These are phyloP conservation scores for Pomatorhinus ruficollis DNA, from an alignment of 2,113 vertebrate species.

Conservation along the genomic window DNA sequence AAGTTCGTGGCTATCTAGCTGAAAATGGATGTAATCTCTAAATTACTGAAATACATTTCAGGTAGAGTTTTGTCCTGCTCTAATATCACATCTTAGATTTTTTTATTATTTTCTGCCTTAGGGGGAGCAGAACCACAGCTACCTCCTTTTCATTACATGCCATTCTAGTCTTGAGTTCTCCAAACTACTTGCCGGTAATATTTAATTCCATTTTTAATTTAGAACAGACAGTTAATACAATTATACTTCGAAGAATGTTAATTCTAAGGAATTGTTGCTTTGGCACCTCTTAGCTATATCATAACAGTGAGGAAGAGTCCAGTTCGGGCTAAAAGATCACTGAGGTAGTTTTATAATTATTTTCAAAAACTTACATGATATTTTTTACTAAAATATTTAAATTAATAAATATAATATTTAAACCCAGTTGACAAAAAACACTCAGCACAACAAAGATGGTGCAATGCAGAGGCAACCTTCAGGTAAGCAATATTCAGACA, in stretches of 20 bases:
- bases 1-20: neutral
- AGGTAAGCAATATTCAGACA: neutral
- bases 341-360: neutral
- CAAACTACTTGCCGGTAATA: neutral
- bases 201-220: neutral
- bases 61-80: neutral
- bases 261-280: neutral
- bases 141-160: neutral
- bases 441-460: neutral
- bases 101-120: neutral
- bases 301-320: neutral
- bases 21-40: neutral
- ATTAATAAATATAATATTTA: neutral
- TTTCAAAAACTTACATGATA: neutral
- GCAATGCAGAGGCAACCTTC: neutral
- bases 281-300: neutral
- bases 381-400: neutral
- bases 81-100: neutral
- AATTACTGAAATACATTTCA: neutral
- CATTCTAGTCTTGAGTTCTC: neutral
- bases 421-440: neutral
- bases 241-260: neutral
- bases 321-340: neutral
- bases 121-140: neutral
- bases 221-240: neutral